These are phyloP conservation scores for Xenus cinereus DNA, from an alignment of 2,113 vertebrate genomes.

Conservation along the genomic window DNA sequence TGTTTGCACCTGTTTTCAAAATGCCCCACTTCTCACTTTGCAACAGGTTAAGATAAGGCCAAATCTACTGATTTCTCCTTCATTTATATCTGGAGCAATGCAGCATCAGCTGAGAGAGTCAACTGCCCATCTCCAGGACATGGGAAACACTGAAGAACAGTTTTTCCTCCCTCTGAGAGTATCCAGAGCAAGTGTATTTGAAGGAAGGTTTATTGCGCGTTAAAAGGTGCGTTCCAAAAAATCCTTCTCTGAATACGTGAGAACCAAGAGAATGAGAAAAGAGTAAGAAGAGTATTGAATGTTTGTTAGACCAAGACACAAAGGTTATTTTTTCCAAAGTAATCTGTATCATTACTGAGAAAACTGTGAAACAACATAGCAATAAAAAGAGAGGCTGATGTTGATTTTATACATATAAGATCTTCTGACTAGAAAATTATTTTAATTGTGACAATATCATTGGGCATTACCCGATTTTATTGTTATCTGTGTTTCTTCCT, in stretches of 20 bases:
- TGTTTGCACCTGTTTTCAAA: background rate
- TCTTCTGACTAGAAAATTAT: background rate
- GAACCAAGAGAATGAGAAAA: background rate
- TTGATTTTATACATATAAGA: background rate
- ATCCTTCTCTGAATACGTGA: background rate
- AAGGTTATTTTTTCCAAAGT: background rate
- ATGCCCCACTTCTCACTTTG: background rate
- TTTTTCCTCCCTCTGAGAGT: background rate
- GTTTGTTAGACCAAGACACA: background rate
- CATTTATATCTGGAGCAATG: background rate
- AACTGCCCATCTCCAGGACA: background rate
- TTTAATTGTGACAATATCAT: background rate
- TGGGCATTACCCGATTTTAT: background rate
- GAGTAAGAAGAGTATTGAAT: background rate
- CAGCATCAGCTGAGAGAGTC: background rate
- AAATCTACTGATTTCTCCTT: background rate
- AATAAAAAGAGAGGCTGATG: background rate
- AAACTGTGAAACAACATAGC: background rate
- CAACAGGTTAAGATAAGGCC: background rate
- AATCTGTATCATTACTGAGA: background rate
- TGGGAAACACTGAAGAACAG: fast-evolving
- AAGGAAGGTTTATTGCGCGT: background rate
- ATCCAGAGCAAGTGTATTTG: background rate
- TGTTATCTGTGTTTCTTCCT: background rate
- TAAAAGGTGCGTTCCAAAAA: background rate